Evolutionary conservation across 2,113 vertebrate species (phyloP).

Genomic region (Bombycilla garrulus): DNA sequence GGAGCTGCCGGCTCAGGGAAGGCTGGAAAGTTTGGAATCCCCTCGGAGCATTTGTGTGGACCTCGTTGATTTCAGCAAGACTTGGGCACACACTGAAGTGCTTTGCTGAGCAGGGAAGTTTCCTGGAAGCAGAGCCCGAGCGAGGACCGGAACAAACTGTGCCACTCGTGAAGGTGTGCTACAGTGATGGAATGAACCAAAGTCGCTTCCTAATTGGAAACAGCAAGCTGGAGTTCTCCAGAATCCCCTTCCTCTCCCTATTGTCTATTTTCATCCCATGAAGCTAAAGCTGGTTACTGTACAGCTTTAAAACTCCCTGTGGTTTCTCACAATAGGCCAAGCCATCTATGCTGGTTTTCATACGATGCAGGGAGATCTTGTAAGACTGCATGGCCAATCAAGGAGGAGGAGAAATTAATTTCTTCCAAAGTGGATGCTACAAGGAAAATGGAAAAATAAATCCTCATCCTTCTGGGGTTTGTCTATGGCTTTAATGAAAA

Average conservation of each 20-base stretch:
- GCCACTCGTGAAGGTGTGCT: accelerated
- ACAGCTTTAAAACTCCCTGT: conserved; percentile 15
- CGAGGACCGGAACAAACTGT: accelerated
- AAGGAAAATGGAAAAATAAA: conserved; percentile 31
- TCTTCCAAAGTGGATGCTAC: conserved; percentile 10
- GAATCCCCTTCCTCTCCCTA: not conserved
- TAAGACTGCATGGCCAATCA: conserved; percentile 16
- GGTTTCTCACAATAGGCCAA: conserved; percentile 35
- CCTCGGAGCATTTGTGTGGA: accelerated
- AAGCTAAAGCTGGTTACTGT: conserved; percentile 17
- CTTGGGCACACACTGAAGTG: not conserved
- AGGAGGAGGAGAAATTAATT: conserved; percentile 43
- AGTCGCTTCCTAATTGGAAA: not conserved
- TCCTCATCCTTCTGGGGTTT: not conserved
- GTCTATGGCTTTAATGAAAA: not conserved
- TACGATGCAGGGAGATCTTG: not conserved
- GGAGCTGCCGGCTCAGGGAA: accelerated
- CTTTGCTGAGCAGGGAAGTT: not conserved
- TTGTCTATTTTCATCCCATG: conserved; percentile 26
- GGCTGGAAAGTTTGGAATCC: not conserved
- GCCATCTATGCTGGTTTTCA: conserved; percentile 15
- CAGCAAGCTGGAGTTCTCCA: not conserved
- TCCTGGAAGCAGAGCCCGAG: not conserved
- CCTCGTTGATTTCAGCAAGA: not conserved
- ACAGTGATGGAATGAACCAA: not conserved